Conservation (phyloP, 30 jellyfish, hydroid and myxozoan species). For the Cassiopea andromeda region DNA sequence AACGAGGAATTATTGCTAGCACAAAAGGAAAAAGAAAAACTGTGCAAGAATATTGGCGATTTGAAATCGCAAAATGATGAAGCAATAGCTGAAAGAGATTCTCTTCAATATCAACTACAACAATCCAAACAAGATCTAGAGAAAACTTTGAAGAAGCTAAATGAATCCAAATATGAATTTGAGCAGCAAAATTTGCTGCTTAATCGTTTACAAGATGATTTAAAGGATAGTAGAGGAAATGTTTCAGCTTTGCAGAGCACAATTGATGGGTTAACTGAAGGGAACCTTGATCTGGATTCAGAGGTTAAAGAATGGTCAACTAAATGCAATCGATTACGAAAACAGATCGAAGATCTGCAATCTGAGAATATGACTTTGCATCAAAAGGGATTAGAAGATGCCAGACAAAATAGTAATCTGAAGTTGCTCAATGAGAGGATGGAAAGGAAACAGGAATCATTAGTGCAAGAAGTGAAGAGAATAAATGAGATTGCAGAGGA, state of each 20-base stretch:
- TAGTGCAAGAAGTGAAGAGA: slow-evolving; percentile 59
- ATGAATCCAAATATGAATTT: slow-evolving; percentile 25
- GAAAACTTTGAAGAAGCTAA: slow-evolving; percentile 40
- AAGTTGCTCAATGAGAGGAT: slow-evolving; percentile 55
- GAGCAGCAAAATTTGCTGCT: slow-evolving; percentile 60
- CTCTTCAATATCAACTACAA: slow-evolving; percentile 44
- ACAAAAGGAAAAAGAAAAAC: slow-evolving; percentile 13
- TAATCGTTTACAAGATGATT: slow-evolving; percentile 55
- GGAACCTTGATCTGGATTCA: slow-evolving; percentile 68
- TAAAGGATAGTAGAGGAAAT: slow-evolving; percentile 37
- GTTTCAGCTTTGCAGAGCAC: slow-evolving; percentile 57
- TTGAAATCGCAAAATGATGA: slow-evolving; percentile 15
- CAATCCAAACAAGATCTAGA: slow-evolving; percentile 61
- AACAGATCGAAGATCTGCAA: slow-evolving; percentile 66
- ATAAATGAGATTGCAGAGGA: slow-evolving; percentile 52
- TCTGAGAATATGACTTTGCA: slow-evolving; percentile 54
- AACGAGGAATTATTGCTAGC: slow-evolving; percentile 1
- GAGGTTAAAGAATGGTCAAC: slow-evolving; percentile 75
- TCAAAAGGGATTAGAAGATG: slow-evolving; percentile 68
- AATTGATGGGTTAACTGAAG: slow-evolving; percentile 61
- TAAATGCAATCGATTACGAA: slow-evolving; percentile 56
- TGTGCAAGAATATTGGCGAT: neutral
- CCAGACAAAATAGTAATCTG: slow-evolving; percentile 34
- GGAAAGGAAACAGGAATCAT: slow-evolving; percentile 44
- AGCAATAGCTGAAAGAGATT: slow-evolving; percentile 35